Evolutionary conservation across 2,113 vertebrate genomes (phyloP).

Genomic region (Panthera tigris): DNA sequence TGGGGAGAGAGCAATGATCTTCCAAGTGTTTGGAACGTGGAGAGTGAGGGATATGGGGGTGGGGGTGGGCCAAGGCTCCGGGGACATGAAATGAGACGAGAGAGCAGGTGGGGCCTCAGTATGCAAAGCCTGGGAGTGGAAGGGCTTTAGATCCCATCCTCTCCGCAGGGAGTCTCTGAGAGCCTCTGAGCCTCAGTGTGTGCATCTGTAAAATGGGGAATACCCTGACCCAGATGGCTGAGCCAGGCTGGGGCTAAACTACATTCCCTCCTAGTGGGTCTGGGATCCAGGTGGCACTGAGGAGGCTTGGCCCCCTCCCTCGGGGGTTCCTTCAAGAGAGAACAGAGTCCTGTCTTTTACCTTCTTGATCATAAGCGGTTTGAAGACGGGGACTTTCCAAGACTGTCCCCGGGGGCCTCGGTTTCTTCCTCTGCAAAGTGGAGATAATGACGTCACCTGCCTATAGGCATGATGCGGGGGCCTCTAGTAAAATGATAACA

Average conservation of each 20-base stretch:
- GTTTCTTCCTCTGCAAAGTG: background rate
- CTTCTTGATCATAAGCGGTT: background rate
- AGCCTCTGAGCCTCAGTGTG: background rate
- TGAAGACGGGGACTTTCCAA: background rate
- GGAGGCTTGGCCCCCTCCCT: background rate
- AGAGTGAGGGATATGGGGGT: background rate
- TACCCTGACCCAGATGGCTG: background rate
- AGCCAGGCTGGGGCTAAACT: background rate
- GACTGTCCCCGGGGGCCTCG: background rate
- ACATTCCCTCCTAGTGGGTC: background rate
- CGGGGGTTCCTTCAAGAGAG: background rate
- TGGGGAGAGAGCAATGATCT: background rate
- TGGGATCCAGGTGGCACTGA: no score
- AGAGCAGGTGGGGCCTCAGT: rapidly evolving
- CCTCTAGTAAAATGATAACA: background rate
- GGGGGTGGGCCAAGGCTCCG: background rate
- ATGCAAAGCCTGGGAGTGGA: background rate
- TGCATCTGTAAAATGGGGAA: background rate
- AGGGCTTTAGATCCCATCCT: background rate
- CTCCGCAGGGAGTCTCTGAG: background rate
- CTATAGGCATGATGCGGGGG: rapidly evolving
- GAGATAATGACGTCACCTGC: background rate
- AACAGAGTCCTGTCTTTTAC: background rate
- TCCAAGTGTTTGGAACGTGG: background rate
- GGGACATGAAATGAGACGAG: rapidly evolving